Conservation (phyloP, 1,140 invertebrate species). For the Plectrocnemia conspersa region DNA sequence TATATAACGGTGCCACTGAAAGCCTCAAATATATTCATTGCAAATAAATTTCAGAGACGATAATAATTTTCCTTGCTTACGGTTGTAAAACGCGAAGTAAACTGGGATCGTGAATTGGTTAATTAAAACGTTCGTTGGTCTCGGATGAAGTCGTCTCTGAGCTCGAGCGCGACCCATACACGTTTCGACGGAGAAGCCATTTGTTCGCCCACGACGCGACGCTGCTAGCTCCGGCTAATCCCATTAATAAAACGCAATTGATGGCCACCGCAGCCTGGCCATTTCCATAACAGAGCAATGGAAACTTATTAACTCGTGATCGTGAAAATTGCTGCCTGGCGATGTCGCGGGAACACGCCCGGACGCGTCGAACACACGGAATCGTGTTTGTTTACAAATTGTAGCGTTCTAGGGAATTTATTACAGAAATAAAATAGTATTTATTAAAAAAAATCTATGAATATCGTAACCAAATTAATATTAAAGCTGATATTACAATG, state of each 20-base stretch:
- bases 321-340: too few species aligned
- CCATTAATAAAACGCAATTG: conserved; percentile 17
- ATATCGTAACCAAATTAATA: too few species aligned
- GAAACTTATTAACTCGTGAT: conserved; percentile 14
- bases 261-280: conserved; percentile 10
- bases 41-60: too few species aligned
- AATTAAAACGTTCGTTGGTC: conserved; percentile 1
- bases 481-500: too few species aligned
- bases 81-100: too few species aligned
- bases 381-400: neutral
- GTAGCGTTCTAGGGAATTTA: too few species aligned
- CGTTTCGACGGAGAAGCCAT: neutral
- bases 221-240: conserved; percentile 1
- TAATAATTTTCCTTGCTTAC: too few species aligned
- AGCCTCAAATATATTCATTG: too few species aligned
- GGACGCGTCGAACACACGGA: neutral
- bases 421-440: too few species aligned
- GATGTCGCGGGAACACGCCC: neutral
- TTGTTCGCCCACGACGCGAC: conserved; percentile 2
- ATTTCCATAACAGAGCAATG: conserved; percentile 13
- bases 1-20: too few species aligned
- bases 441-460: too few species aligned
- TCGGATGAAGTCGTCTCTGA: neutral
- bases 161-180: neutral
- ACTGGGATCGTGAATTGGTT: too few species aligned